Base-by-base conservation (phyloP, 2,888 invertebrate species). In the Drosophila tanythrix region DNA sequence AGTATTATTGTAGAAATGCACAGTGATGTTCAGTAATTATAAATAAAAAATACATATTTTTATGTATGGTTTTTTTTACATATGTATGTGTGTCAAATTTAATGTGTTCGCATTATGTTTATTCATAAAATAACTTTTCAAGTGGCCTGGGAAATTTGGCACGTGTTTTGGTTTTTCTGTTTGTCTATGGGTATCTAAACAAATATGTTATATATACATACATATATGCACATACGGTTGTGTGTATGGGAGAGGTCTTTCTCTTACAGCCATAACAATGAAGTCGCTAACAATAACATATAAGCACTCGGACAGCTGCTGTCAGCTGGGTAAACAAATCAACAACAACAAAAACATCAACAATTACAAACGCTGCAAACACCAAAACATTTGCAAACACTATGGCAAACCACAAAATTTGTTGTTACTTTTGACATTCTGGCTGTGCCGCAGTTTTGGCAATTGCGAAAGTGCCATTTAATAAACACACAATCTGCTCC, bases 381-480 rank as follows among this genome's bases (percentile, higher is more conserved):
- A 58, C 48, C 60, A 64, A 80, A 82, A 83, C 83, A 81, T 86
- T 82, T 74, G 55, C 83, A 83, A 77, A 81, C 81, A 71, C 62
- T 74, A 67, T 63, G 83, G 80, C 66, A 53, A 66, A 60, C 80
- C 76, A 51, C 76, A 67, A 65, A 64, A 62, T 74, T 68, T 53
- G 50, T 18, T 43, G 52, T 67, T 71, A 56, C 18, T 46, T 43
- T 64, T 76, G 73, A 51, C 59, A 59, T 76, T 76, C 62, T 65
- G 64, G 53, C 63, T 31, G 53, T 52, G 52, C 31, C 56, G 61
- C 21, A 48, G 53, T 70, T 57, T 36, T 62, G 35, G 55, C 46
- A 36, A 53, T 58, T 38, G 60, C 71, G 36, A 80, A 61, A 61
- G 55, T 55, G 50, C 36, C 66, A 53, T 71, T 75, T 79, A 62